Percentiles rank a stretch among this genome's conserved stretches.
Evolutionary conservation across 2,797 vertebrate species (phyloP).

Genomic region (Sparidentex hasta): DNA sequence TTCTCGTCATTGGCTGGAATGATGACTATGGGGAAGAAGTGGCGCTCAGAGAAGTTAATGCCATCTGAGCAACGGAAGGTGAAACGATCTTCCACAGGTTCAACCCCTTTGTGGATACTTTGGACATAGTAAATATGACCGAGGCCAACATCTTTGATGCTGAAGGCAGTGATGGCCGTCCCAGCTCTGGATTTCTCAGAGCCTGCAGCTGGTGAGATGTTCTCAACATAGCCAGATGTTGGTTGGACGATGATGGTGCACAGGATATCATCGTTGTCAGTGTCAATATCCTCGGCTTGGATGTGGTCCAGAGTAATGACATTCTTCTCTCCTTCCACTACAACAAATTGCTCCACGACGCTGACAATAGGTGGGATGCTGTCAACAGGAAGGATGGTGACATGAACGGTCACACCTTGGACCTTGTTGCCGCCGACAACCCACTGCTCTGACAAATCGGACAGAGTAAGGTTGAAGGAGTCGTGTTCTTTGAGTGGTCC

Average conservation of each 20-base stretch:
- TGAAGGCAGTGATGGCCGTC: slow-evolving; percentile 91
- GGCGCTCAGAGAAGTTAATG: slow-evolving; percentile 89
- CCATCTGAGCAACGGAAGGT: slow-evolving; percentile 92
- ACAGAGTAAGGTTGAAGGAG: slow-evolving; percentile 90
- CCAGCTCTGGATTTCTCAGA: slow-evolving; percentile 89
- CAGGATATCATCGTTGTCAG: slow-evolving; percentile 88
- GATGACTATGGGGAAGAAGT: slow-evolving; percentile 90
- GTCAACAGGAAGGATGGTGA: slow-evolving; percentile 90
- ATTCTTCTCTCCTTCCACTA: slow-evolving; percentile 90
- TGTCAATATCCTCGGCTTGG: slow-evolving; percentile 89
- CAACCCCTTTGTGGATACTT: slow-evolving; percentile 92
- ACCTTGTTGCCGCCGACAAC: slow-evolving; percentile 87
- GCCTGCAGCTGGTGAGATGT: slow-evolving; percentile 88
- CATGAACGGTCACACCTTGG: slow-evolving; percentile 87
- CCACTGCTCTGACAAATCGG: slow-evolving; percentile 88
- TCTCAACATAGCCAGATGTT: slow-evolving; percentile 92
- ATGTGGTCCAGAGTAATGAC: slow-evolving; percentile 87
- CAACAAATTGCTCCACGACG: slow-evolving; percentile 84
- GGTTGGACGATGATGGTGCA: slow-evolving; percentile 91
- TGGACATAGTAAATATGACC: slow-evolving; percentile 90
- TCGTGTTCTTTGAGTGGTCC: slow-evolving; percentile 87
- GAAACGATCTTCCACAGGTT: slow-evolving; percentile 89
- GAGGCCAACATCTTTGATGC: slow-evolving; percentile 85
- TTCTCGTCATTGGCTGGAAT: slow-evolving; percentile 91
- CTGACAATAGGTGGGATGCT: slow-evolving; percentile 87